Evolutionary conservation across 2,888 invertebrate species (phyloP).

Genomic region (Eutolmus rufibarbis): DNA sequence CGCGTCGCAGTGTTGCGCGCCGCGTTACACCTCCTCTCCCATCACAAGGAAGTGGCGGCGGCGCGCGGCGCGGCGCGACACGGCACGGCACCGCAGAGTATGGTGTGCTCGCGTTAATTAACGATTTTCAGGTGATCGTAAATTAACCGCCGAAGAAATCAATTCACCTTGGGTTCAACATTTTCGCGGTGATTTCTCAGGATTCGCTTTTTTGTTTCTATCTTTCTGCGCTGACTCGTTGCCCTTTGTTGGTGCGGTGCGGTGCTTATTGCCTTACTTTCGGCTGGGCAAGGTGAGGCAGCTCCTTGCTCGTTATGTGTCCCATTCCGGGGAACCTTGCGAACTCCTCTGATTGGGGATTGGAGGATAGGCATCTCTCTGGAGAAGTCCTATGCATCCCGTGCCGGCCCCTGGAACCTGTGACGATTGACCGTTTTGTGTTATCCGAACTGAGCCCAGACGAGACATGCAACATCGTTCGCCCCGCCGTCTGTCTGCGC

Average conservation of each 20-base stretch:
- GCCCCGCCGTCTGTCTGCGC: not conserved
- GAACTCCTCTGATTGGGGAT: not conserved
- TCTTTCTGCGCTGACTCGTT: not conserved
- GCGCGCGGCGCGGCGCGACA: too few species aligned
- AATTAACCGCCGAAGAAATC: constrained; percentile 47
- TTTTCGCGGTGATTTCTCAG: constrained; percentile 45
- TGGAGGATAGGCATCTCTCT: not conserved
- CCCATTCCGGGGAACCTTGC: not conserved
- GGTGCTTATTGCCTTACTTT: not conserved
- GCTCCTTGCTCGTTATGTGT: not conserved
- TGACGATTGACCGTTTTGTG: constrained; percentile 30
- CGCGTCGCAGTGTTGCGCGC: constrained; percentile 28
- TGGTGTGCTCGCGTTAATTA: constrained; percentile 47
- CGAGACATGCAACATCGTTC: constrained; percentile 26
- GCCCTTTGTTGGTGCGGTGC: not conserved
- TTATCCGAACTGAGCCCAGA: constrained; percentile 6
- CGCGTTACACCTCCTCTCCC: constrained; percentile 8
- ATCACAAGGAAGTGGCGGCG: too few species aligned
- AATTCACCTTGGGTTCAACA: constrained; percentile 47
- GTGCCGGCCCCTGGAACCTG: not conserved
- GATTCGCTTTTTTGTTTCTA: not conserved
- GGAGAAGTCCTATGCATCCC: not conserved
- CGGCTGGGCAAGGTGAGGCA: not conserved
- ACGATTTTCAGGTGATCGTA: constrained; percentile 48
- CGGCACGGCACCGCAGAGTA: not conserved